These are phyloP conservation scores for Vulpes vulpes DNA, from an alignment of 2,113 vertebrate genomes.

Conservation along the genomic window DNA sequence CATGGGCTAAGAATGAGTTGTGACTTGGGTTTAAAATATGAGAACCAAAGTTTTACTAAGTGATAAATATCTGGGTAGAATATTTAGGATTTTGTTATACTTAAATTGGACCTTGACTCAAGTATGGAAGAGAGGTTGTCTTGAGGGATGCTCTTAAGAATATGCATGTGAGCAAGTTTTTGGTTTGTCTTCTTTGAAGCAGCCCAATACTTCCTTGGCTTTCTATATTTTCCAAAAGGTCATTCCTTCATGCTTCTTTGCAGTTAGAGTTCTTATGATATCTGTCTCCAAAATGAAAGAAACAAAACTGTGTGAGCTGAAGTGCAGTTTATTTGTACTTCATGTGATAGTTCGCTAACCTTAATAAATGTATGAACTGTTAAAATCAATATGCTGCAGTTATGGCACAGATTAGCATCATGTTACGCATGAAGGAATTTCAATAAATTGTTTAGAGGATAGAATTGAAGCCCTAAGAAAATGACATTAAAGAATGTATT, in stretches of 20 bases:
- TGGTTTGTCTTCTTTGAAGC: background rate
- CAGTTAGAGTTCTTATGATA: background rate
- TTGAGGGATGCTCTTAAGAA: background rate
- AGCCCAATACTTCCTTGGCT: background rate
- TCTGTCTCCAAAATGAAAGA: background rate
- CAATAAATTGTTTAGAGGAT: background rate
- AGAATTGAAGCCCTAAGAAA: background rate
- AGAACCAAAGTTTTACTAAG: background rate
- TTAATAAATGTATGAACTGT: background rate
- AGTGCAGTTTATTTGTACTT: background rate
- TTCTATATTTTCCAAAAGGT: background rate
- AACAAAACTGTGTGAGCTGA: background rate
- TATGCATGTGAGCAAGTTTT: background rate
- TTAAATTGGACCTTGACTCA: background rate
- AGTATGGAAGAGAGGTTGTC: background rate
- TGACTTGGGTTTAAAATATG: background rate
- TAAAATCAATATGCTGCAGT: background rate
- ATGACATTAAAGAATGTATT: background rate
- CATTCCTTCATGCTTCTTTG: background rate
- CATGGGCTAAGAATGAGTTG: background rate
- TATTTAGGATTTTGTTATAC: background rate
- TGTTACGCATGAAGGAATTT: background rate
- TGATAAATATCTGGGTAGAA: background rate
- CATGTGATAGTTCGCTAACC: background rate
- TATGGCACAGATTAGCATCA: background rate